Conservation (phyloP, 2,797 vertebrate species). For the Gymnoscopelus microlampas region DNA sequence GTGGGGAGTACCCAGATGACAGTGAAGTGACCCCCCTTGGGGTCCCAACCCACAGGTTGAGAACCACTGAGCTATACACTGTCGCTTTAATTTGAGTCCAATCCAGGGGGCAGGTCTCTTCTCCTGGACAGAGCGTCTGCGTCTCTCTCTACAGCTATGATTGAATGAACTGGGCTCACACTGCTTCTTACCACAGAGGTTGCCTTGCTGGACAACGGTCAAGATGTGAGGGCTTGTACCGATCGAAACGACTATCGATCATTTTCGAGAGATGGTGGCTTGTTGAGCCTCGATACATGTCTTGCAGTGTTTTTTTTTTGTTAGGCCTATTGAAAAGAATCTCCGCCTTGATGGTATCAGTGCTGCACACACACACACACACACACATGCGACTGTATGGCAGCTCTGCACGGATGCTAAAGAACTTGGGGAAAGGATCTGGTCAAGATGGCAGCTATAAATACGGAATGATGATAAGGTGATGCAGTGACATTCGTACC, state of each 20-base stretch:
- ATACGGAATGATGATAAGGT: constrained; percentile 75
- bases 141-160: constrained; percentile 45
- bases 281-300: constrained; percentile 18
- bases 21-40: constrained; percentile 15
- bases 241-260: not conserved
- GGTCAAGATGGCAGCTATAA: constrained; percentile 94
- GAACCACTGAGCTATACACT: constrained; percentile 29
- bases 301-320: constrained; percentile 4
- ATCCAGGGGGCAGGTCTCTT: constrained; percentile 68
- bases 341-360: constrained; percentile 61
- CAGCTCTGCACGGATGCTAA: constrained; percentile 73
- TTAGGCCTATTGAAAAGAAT: constrained; percentile 44
- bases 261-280: constrained; percentile 21
- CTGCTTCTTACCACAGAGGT: constrained; percentile 41
- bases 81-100: constrained; percentile 77
- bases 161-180: constrained; percentile 59
- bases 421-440: constrained; percentile 80
- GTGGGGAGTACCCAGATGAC: too few species aligned
- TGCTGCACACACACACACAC: constrained; percentile 21
- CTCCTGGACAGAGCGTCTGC: constrained; percentile 49
- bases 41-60: too few species aligned
- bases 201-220: constrained; percentile 22
- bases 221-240: constrained; percentile 24
- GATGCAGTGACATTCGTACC: constrained; percentile 55
- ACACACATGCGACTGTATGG: constrained; percentile 34